Conservation (phyloP, 2,797 vertebrate species). For the Myotis planiceps region DNA sequence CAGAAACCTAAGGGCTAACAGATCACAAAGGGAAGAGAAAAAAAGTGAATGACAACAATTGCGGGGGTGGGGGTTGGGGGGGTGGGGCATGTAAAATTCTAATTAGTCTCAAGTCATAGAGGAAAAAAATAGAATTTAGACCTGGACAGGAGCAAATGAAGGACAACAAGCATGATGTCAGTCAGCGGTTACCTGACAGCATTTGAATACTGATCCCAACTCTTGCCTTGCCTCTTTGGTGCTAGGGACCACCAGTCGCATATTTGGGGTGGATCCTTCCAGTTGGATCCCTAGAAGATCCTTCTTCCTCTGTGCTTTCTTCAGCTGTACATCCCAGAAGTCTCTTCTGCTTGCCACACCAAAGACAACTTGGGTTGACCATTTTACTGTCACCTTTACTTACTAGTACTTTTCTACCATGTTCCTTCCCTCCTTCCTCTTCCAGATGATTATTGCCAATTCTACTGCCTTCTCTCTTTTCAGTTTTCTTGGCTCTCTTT, state of each 20-base stretch:
- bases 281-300: fast-evolving
- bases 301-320: not conserved
- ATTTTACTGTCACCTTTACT: not conserved
- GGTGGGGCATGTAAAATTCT: not conserved
- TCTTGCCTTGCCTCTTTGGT: not conserved
- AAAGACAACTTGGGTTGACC: not conserved
- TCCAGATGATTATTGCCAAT: not conserved
- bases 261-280: not conserved
- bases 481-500: not conserved
- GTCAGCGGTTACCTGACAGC: too few species aligned
- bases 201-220: not conserved
- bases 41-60: not conserved
- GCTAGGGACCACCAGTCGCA: fast-evolving
- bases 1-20: not conserved
- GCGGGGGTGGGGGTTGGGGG: too few species aligned
- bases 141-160: not conserved
- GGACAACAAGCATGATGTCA: not conserved
- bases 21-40: not conserved
- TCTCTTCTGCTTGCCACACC: not conserved
- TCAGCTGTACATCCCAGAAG: not conserved
- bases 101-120: not conserved
- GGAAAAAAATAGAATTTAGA: not conserved
- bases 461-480: not conserved
- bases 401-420: not conserved
- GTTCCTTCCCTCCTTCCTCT: not conserved